Percentiles rank a stretch among this genome's conserved stretches.
Conservation (phyloP, 2,113 vertebrate genomes). For the Xiphias gladius region DNA sequence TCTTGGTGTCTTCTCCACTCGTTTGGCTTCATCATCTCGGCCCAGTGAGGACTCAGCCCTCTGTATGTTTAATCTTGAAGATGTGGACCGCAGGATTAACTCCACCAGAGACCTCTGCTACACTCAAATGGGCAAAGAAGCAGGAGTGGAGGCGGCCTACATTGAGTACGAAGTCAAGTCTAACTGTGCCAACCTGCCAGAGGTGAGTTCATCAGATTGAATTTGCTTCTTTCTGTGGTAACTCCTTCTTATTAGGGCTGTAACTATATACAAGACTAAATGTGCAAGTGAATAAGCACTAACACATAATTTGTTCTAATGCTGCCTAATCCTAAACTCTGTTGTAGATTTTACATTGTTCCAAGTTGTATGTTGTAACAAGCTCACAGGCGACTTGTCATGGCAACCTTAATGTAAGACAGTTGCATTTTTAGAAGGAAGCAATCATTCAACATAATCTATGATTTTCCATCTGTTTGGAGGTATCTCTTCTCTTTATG, state of each 20-base stretch:
- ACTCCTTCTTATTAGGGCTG: neutral
- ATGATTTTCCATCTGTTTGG: neutral
- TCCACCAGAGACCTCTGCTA: constrained; percentile 94
- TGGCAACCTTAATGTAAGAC: too few species aligned
- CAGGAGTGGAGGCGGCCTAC: constrained; percentile 90
- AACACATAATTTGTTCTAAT: neutral
- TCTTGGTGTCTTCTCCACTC: constrained; percentile 91
- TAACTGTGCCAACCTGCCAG: constrained; percentile 93
- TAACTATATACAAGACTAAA: neutral
- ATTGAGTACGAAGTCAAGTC: constrained; percentile 98
- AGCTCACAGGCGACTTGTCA: too few species aligned
- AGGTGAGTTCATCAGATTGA: constrained; percentile 83
- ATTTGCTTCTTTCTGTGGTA: neutral
- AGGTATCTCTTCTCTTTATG: neutral
- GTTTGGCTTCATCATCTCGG: constrained; percentile 83
- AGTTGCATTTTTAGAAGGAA: too few species aligned
- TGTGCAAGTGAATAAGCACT: neutral
- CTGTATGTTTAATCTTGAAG: constrained; percentile 91
- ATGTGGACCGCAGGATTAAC: constrained; percentile 91
- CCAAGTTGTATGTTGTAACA: too few species aligned
- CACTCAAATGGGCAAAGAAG: constrained; percentile 90
- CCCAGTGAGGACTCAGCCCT: constrained; percentile 91
- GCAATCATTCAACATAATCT: too few species aligned
- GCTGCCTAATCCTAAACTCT: neutral
- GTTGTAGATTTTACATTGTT: neutral